Conservation (phyloP, 2,888 invertebrate genomes). For the Heliconius ethilla region DNA sequence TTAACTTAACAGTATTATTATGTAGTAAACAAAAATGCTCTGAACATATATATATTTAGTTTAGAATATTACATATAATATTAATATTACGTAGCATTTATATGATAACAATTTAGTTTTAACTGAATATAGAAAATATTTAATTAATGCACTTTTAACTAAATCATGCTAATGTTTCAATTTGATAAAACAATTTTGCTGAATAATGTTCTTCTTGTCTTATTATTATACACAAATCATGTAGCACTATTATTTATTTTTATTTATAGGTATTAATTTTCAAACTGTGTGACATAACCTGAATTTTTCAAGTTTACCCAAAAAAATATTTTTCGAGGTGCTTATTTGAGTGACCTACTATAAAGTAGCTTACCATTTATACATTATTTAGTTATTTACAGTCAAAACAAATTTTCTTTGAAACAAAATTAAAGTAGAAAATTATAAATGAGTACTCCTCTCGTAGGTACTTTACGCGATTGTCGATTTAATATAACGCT, state of each 20-base stretch:
- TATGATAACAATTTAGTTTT: neutral
- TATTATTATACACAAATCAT: neutral
- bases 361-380: conserved; percentile 30
- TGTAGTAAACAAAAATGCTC: neutral
- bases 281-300: neutral
- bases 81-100: neutral
- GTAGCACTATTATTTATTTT: no score
- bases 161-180: neutral
- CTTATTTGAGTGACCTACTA: conserved; percentile 23
- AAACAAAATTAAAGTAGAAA: conserved; percentile 3
- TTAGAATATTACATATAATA: neutral
- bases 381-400: conserved; percentile 35
- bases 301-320: neutral
- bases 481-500: conserved; percentile 29
- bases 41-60: neutral
- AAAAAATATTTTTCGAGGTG: neutral
- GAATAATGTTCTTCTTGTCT: neutral
- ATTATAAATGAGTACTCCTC: neutral
- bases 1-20: neutral
- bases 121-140: neutral
- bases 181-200: neutral
- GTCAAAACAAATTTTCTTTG: conserved; percentile 24
- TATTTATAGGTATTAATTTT: neutral
- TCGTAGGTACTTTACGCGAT: conserved; percentile 35
- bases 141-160: neutral